Percentiles rank a stretch among this genome's conserved stretches.
These are phyloP conservation scores for Parasteatoda lunata DNA, from an alignment of 2,888 invertebrate species.

Conservation along the genomic window DNA sequence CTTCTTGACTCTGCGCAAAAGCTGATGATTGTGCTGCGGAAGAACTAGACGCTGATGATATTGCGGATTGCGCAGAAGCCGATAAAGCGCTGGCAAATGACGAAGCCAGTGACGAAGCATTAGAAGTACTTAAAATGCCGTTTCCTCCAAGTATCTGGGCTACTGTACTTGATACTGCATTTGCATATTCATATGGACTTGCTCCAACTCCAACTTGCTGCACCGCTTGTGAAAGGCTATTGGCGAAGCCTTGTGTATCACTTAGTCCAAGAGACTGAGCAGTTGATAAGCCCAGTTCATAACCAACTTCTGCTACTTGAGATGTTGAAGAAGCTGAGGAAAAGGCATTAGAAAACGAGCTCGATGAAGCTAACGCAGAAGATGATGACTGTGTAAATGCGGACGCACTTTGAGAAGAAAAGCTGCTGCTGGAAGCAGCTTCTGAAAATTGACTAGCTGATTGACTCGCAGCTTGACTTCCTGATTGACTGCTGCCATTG, in stretches of 20 bases:
- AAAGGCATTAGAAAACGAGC: slow-evolving; percentile 22
- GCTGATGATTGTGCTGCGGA: slow-evolving; percentile 15
- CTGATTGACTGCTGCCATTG: background rate
- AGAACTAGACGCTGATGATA: background rate
- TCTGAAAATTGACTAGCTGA: slow-evolving; percentile 5
- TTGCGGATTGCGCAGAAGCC: background rate
- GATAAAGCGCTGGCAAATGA: slow-evolving; percentile 15
- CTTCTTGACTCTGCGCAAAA: background rate
- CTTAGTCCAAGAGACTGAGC: slow-evolving; percentile 10
- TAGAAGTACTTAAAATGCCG: slow-evolving; percentile 4
- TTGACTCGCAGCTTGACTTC: background rate
- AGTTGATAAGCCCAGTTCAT: background rate
- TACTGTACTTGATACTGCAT: slow-evolving; percentile 10
- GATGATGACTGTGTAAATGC: slow-evolving; percentile 17
- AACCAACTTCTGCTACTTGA: background rate
- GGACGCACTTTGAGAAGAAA: background rate
- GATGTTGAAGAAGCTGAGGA: slow-evolving; percentile 22
- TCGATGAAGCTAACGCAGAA: slow-evolving; percentile 10
- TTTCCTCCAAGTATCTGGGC: background rate
- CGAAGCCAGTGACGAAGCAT: slow-evolving; percentile 17
- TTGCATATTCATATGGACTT: slow-evolving; percentile 12
- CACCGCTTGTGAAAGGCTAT: slow-evolving; percentile 6
- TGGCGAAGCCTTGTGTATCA: slow-evolving; percentile 14
- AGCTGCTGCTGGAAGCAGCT: background rate
- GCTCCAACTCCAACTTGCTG: slow-evolving; percentile 17